Evolutionary conservation across 2,888 invertebrate genomes (phyloP).

Genomic region (Enchytraeus crypticus): DNA sequence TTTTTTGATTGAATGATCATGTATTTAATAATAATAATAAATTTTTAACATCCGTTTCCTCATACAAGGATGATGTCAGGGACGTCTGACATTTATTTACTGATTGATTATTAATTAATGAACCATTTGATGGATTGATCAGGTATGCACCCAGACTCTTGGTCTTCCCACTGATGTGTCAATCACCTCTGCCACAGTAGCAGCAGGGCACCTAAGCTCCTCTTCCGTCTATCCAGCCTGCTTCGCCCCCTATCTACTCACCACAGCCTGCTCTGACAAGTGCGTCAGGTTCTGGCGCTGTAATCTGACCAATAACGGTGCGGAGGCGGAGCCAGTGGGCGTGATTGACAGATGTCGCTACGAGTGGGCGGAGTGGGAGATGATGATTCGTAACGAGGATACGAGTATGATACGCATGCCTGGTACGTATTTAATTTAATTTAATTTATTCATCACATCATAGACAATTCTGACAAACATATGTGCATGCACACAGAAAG

Average conservation of each 20-base stretch:
- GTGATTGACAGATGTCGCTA: conserved; percentile 48
- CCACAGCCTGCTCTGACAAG: conserved; percentile 90
- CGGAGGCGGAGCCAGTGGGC: not conserved
- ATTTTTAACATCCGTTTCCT: too few species aligned
- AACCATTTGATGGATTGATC: not conserved
- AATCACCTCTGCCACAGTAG: conserved; percentile 83
- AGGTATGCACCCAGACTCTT: conserved; percentile 82
- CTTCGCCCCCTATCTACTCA: conserved; percentile 88
- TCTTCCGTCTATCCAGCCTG: conserved; percentile 98
- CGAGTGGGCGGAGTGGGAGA: conserved; percentile 80
- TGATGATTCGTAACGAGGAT: conserved; percentile 60
- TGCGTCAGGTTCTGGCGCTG: conserved; percentile 55
- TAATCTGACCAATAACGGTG: conserved; percentile 19
- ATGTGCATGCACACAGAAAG: too few species aligned
- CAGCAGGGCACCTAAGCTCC: conserved; percentile 92
- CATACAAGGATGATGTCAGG: too few species aligned
- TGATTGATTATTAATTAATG: not conserved
- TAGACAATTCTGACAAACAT: too few species aligned
- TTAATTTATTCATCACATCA: too few species aligned
- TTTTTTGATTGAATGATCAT: not conserved
- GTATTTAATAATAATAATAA: not conserved
- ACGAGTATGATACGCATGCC: conserved; percentile 64
- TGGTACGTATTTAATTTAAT: conserved; percentile 51
- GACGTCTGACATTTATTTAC: not conserved
- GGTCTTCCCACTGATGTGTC: conserved; percentile 81